Evolutionary conservation across 2,797 vertebrate species (phyloP), one percentile per base, ranked within the genome.

Genomic region (Sparus aurata): DNA sequence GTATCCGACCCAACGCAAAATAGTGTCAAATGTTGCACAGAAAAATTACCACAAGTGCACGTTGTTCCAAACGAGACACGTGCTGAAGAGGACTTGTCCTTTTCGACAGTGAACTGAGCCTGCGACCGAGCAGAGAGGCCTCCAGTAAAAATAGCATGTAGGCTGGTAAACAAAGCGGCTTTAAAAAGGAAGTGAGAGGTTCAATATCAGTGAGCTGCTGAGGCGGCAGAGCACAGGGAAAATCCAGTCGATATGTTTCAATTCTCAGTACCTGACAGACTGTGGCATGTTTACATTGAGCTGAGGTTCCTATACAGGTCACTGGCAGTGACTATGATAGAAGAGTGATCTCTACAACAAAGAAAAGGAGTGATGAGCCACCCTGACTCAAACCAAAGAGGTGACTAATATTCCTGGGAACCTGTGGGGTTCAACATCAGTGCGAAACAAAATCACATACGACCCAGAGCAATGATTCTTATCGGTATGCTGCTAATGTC

Each of bases 101-200:
- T 85, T 81, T 86, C 57, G 0, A 78, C 75, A 52, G 79, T 69
- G 67, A 79, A 66, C 62, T 2, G 73, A 83, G 73, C 38, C 68
- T 71, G 63, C 34, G 49, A 65, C 73, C 15, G 18, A 65, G 73
- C 69, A 69, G 6, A 69, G 68, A 79, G 62, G 80, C 69, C 81
- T 82, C 64, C 80, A 91, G 95, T 96, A 96, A 97, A 97, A 96
- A 96, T 93, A 96, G 94, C 89, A 91, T 89, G 91, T 93, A 95
- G 81, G 92, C 94, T 95, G 93, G 96, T 96, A 96, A 96, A 96
- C 96, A 97, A 96, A 95, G 94, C 91, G 93, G 94, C 93, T 94
- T 97, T 94, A 95, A 95, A 97, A 96, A 97, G 97, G 96, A 98
- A 98, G 96, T 96, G 95, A 96, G 95, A 96, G 92, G 94, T 95